Conservation (phyloP, 2,113 vertebrate genomes). For the Chrysochloris asiatica region DNA sequence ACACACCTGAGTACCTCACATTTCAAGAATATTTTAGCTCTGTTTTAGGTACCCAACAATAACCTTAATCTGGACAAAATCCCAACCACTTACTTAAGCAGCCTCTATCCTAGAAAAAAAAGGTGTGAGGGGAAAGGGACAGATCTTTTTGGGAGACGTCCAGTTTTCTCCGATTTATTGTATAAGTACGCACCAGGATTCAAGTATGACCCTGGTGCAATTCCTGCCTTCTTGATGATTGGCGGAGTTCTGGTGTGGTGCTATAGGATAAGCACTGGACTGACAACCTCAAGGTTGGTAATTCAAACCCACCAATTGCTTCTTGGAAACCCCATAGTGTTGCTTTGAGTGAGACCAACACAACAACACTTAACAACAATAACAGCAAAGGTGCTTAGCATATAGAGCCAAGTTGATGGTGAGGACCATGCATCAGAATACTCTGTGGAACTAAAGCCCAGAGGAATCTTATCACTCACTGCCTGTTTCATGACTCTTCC, state of each 20-base stretch:
- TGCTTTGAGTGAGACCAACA: too few species aligned
- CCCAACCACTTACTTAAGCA: not conserved
- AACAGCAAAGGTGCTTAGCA: not conserved
- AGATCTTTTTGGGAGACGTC: not conserved
- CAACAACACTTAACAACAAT: too few species aligned
- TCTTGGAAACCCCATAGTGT: too few species aligned
- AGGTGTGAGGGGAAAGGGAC: not conserved
- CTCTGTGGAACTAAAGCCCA: not conserved
- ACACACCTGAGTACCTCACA: slow-evolving; percentile 90
- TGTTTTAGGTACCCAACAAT: slow-evolving; percentile 82
- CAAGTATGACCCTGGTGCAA: not conserved
- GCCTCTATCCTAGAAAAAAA: not conserved
- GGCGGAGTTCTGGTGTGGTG: too few species aligned
- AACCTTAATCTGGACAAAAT: not conserved
- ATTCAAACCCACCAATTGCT: too few species aligned
- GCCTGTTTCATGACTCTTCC: not conserved
- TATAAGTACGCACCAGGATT: not conserved
- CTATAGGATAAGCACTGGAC: too few species aligned
- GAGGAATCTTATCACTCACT: not conserved
- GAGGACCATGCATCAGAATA: not conserved
- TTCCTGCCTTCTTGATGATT: not conserved
- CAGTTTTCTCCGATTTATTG: not conserved
- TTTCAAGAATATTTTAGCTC: slow-evolving; percentile 87
- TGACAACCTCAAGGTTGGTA: too few species aligned
- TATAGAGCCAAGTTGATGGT: not conserved